Base-by-base conservation (phyloP, 92 coral and sea anemone genomes). In the Actinostola sp. region DNA sequence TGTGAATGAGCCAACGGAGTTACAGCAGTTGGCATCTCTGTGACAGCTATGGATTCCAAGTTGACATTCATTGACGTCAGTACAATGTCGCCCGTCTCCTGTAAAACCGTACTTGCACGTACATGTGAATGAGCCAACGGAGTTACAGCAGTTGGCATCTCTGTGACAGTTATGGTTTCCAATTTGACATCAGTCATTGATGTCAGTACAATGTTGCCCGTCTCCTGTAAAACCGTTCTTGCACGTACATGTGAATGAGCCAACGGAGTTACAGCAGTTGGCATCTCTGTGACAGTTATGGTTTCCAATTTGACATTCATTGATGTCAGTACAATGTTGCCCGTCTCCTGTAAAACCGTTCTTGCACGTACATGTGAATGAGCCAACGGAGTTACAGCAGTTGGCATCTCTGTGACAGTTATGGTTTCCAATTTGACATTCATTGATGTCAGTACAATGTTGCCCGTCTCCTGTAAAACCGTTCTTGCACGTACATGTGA, bases 21-120 rank as follows among this genome's bases (percentile, higher is more conserved):
- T 68, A 1, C 17, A 17, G 29, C 88, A 82, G 25, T 39, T 8
- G 27, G 82, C 88, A 62, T 82, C 13, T 17, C 61, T 67, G 35
- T 71, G 70, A 56, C 87, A 82, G 0, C 65, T 15, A n/a, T n/a
- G n/a, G n/a, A n/a, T n/a, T n/a, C n/a, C n/a, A n/a, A n/a, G n/a
- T n/a, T 41, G 63, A 72, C 63, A 81, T 45, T 81, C 86, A 53
- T 81, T n/a, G 4, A 63, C 1, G 49, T 81, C 82, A n/a, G n/a
- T n/a, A n/a, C n/a, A n/a, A n/a, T n/a, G n/a, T n/a, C n/a, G n/a
- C n/a, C n/a, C n/a, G n/a, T n/a, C n/a, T n/a, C n/a, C n/a, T n/a
- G n/a, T n/a, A n/a, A n/a, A n/a, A n/a, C n/a, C n/a, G n/a, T n/a
- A n/a, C n/a, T n/a, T n/a, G n/a, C n/a, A n/a, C n/a, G n/a, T n/a